Evolutionary conservation across 1,140 invertebrate genomes (phyloP).

Genomic region (Triops cancriformis): DNA sequence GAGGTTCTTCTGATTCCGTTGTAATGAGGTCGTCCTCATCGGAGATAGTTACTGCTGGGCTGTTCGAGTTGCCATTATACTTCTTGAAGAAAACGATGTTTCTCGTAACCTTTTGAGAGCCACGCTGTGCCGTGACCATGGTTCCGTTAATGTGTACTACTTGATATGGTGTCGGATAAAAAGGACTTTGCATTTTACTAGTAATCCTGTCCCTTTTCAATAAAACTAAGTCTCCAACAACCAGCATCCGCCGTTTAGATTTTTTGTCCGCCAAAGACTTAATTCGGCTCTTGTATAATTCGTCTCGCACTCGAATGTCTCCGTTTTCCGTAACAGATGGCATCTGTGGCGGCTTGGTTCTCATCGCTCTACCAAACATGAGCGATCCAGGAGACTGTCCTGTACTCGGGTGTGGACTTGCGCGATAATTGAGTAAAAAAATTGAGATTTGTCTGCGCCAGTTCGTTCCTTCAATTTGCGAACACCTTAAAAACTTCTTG

Average conservation of each 20-base stretch:
- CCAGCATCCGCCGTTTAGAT: not conserved
- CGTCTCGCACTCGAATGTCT: not conserved
- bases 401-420: constrained; percentile 15
- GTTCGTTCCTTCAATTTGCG: not conserved
- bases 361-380: constrained; percentile 10
- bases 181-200: constrained; percentile 9
- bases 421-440: constrained; percentile 18
- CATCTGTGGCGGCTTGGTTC: not conserved
- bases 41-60: not conserved
- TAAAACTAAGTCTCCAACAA: not conserved
- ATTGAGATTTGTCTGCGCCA: too few relatives aligned
- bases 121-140: constrained; percentile 15
- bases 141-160: constrained; percentile 4
- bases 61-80: not conserved
- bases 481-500: constrained; percentile 2
- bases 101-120: not conserved
- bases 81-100: constrained; percentile 21
- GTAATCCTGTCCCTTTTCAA: not conserved
- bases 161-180: not conserved
- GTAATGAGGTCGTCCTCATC: not conserved
- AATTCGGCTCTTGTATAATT: not conserved
- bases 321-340: not conserved
- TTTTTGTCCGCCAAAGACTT: not conserved
- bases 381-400: not conserved
- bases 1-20: too few relatives aligned